Percentiles rank a stretch among this genome's conserved stretches.
phyloP scores from a whole-genome alignment of 37 sponge, comb jelly and placozoan genomes.

The Oscarella lobularis region DNA sequence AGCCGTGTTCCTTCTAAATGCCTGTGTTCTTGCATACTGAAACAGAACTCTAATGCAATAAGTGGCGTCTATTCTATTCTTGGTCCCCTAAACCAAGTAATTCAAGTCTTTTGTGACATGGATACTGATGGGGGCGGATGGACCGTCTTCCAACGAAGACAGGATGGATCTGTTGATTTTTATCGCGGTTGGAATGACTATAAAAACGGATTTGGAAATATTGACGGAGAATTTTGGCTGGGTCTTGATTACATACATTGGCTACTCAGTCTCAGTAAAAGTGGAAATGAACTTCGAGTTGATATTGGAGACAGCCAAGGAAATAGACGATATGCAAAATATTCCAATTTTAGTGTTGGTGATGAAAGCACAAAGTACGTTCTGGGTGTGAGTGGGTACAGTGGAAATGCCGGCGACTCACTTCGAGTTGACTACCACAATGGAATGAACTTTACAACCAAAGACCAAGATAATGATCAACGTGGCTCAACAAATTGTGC shows the following conservation, averaged over 20 bases:
- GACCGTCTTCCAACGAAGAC: not conserved
- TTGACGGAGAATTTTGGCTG: not conserved
- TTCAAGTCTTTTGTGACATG: not conserved
- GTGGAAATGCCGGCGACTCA: slow-evolving; percentile 1
- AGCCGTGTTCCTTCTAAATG: too few species aligned
- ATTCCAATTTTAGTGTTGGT: not conserved
- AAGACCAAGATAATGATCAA: not conserved
- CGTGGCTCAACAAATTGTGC: not conserved
- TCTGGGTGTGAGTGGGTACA: not conserved
- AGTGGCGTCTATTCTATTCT: too few species aligned
- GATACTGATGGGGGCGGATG: not conserved
- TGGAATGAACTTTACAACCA: not conserved
- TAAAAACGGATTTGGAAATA: not conserved
- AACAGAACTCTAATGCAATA: too few species aligned
- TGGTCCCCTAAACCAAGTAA: too few species aligned
- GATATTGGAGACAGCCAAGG: not conserved
- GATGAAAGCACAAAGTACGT: not conserved
- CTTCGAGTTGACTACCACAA: not conserved
- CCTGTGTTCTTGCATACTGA: too few species aligned
- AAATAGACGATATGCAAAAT: not conserved
- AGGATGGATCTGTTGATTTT: not conserved
- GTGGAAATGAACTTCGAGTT: not conserved
- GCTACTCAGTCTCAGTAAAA: not conserved
- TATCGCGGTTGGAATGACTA: not conserved
- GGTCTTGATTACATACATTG: not conserved